Base-by-base conservation (phyloP, 2,888 invertebrate genomes). In the Lomographa bimaculata region DNA sequence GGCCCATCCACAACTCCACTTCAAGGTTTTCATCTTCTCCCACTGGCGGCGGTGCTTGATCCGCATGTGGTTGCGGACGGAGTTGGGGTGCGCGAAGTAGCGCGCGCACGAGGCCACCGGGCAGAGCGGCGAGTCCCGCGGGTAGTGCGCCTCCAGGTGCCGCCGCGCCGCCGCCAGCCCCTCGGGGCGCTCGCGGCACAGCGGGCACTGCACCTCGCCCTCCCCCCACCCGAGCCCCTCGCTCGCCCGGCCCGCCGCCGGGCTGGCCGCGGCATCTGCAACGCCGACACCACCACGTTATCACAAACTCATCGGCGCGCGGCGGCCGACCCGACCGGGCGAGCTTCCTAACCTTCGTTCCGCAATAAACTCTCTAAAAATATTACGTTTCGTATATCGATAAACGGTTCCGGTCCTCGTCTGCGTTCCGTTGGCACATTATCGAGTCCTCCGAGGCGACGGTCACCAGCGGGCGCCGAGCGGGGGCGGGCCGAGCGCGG, bases 41-140 rank as follows among this genome's bases (percentile, higher is more conserved):
- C 95, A 96, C 71, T 95, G 94, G 56, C 91, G 86, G 27, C 94
- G 92, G 81, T 96, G 96, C 79, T 96, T 96, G 68, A 94, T 91
- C 60, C 96, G 90, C 95, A 96, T 95, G 83, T 96, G 95, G 89
- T 96, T 96, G 64, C 95, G 91, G 57, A 96, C 96, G 41, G 95
- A 95, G 87, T 96, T 96, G 48, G 96, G 96, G 82, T 96, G 95
- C 47, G 94, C 92, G 80, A 95, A 96, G 57, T 91, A 90, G 50
- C 94, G 91, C 35, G 93, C 93, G 80, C 95, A 96, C 53, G 92
- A 89, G 41, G 92, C 84, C 36, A 95, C 95, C 20, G 96, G 96
- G 83, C 95, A 96, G 52, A 92, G 91, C 53, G 94, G 94, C 74
- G 94, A 94, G 86, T 95, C 96, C 64, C 95, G 92, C 47, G 96